Conservation (phyloP, 2,797 vertebrate genomes). For the Borostomias antarcticus region DNA sequence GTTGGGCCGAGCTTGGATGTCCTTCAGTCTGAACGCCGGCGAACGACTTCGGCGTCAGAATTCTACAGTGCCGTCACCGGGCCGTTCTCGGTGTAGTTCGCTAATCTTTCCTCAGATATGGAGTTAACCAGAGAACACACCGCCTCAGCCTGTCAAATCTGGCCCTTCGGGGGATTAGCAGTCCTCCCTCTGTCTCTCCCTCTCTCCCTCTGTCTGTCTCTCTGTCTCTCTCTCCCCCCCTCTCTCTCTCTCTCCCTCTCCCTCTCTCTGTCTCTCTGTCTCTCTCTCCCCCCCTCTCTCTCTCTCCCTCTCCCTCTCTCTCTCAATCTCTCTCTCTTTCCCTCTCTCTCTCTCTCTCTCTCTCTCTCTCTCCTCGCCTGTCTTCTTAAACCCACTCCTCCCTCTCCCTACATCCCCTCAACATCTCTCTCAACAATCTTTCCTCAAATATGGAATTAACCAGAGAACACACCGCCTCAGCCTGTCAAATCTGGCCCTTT, state of each 20-base stretch:
- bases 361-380: background rate
- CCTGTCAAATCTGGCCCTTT: constrained; percentile 21
- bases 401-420: no score
- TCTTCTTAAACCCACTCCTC: constrained; percentile 1
- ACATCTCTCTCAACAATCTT: no score
- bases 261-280: background rate
- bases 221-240: background rate
- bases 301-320: no score
- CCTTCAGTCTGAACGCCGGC: background rate
- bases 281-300: background rate
- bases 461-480: constrained; percentile 4
- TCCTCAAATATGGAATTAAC: constrained; percentile 21
- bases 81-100: no score
- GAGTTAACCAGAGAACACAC: constrained; percentile 18
- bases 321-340: no score
- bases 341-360: constrained; percentile 11
- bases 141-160: constrained; percentile 20
- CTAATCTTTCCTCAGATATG: constrained; percentile 9
- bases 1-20: constrained; percentile 8
- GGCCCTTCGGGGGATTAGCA: constrained; percentile 11
- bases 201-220: background rate
- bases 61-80: no score
- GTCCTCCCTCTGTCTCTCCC: background rate
- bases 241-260: background rate
- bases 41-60: background rate